These are phyloP conservation scores for Caenorhabditis sp. DNA, from an alignment of 2,888 invertebrate genomes.

Conservation along the genomic window DNA sequence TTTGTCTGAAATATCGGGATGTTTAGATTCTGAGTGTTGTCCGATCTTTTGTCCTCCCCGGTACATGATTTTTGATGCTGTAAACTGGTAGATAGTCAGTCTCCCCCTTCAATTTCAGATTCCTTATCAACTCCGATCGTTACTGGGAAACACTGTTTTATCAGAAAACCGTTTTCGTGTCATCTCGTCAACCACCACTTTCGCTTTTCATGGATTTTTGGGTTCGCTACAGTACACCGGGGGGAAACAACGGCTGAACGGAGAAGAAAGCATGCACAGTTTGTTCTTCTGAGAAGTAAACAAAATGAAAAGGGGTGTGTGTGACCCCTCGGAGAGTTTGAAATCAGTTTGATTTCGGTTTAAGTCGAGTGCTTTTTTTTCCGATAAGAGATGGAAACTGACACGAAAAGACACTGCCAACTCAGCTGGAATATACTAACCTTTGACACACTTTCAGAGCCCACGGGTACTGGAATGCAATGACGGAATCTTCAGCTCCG, in stretches of 20 bases:
- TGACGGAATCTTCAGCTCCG: slow-evolving; percentile 60
- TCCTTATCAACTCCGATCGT: slow-evolving; percentile 43
- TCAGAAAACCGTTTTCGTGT: slow-evolving; percentile 37
- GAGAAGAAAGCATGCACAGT: slow-evolving; percentile 17
- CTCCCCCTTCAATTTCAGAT: background rate
- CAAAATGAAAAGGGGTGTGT: slow-evolving; percentile 20
- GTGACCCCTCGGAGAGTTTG: slow-evolving; percentile 25
- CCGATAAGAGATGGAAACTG: slow-evolving; percentile 16
- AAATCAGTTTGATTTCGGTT: slow-evolving; percentile 45
- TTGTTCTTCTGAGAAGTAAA: slow-evolving; percentile 41
- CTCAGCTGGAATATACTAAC: slow-evolving; percentile 43
- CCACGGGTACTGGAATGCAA: slow-evolving; percentile 72
- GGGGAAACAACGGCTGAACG: slow-evolving; percentile 1
- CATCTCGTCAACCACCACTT: slow-evolving; percentile 49
- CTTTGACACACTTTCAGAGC: slow-evolving; percentile 69
- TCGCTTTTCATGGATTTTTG: slow-evolving; percentile 39
- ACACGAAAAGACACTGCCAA: slow-evolving; percentile 29
- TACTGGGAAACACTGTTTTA: slow-evolving; percentile 57
- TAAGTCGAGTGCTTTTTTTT: slow-evolving; percentile 32
- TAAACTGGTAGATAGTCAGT: slow-evolving; percentile 1
- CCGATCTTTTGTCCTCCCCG: slow-evolving; percentile 42
- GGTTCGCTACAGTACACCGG: slow-evolving; percentile 25
- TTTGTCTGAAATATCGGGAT: slow-evolving; percentile 69
- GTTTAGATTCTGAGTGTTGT: background rate
- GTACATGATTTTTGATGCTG: slow-evolving; percentile 49